Evolutionary conservation across 35 echinoderm and acorn worm species (phyloP).

Genomic region (Ophioderma brevispina): DNA sequence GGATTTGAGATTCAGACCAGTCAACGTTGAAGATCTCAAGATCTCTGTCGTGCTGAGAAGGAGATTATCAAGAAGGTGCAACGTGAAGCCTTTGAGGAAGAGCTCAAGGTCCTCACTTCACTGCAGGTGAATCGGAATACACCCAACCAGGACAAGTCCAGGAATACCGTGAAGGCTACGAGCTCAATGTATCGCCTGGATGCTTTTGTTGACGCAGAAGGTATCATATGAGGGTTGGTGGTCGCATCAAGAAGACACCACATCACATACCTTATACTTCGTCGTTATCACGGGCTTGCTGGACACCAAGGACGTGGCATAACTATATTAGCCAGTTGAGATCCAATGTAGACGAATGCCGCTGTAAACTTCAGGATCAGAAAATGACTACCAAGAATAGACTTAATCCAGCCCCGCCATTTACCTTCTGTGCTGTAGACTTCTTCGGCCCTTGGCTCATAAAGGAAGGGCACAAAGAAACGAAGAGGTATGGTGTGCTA

Average conservation of each 20-base stretch:
- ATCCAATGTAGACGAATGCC: no score
- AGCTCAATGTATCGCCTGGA: constrained; percentile 49
- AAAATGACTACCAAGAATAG: not conserved
- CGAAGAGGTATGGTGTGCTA: not conserved
- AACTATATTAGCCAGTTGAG: no score
- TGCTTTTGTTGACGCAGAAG: constrained; percentile 64
- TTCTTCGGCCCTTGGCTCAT: not conserved
- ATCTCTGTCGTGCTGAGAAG: constrained; percentile 2
- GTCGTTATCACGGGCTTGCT: constrained; percentile 17
- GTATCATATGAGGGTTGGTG: constrained; percentile 75
- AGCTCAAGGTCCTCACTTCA: not conserved
- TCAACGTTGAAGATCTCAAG: no score
- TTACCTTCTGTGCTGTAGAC: not conserved
- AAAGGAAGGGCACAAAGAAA: not conserved
- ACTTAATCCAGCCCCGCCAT: not conserved
- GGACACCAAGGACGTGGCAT: constrained; percentile 51
- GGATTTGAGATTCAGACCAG: no score
- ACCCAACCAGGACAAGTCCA: not conserved
- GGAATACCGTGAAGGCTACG: not conserved
- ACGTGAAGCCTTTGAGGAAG: constrained; percentile 3
- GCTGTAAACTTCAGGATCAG: no score
- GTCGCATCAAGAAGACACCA: constrained; percentile 45
- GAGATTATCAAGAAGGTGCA: constrained; percentile 23
- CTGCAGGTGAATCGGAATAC: not conserved
- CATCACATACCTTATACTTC: constrained; percentile 21